Evolutionary conservation across 2,888 invertebrate species (phyloP).

Genomic region (Drosophila fulvimacula): DNA sequence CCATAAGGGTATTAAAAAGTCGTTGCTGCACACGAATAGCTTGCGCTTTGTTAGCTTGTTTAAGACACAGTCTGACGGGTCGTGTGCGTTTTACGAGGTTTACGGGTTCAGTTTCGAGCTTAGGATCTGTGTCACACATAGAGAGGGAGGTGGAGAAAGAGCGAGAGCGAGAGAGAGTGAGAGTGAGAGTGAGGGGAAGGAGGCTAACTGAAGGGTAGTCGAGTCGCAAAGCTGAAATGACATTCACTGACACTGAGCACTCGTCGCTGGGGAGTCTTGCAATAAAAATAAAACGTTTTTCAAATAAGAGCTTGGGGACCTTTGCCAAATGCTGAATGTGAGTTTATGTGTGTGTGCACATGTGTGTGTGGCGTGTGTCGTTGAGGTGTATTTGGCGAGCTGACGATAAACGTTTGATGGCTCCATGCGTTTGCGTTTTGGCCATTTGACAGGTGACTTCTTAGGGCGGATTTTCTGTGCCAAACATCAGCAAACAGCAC

Average conservation of each 20-base stretch:
- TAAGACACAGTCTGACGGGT: slow-evolving; percentile 10
- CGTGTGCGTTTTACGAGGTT: slow-evolving; percentile 11
- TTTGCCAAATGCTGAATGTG: slow-evolving; percentile 9
- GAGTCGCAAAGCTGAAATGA: slow-evolving; percentile 60
- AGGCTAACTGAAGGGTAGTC: not conserved
- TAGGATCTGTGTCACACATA: slow-evolving; percentile 7
- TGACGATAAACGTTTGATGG: slow-evolving; percentile 59
- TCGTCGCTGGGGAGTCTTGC: slow-evolving; percentile 70
- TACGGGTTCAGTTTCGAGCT: slow-evolving; percentile 7
- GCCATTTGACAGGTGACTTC: slow-evolving; percentile 42
- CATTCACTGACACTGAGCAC: slow-evolving; percentile 80
- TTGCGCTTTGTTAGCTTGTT: slow-evolving; percentile 2
- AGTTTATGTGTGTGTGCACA: not conserved
- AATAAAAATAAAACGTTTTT: slow-evolving; percentile 81
- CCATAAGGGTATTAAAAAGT: slow-evolving; percentile 13
- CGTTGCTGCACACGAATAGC: not conserved
- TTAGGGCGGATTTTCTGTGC: slow-evolving; percentile 22
- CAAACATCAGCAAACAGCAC: slow-evolving; percentile 3
- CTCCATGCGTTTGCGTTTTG: slow-evolving; percentile 26
- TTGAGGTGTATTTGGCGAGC: slow-evolving; percentile 43
- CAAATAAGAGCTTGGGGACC: slow-evolving; percentile 76
- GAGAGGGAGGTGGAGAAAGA: too few species aligned
- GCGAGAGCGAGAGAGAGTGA: not conserved
- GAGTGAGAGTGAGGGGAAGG: not conserved
- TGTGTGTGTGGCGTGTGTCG: slow-evolving; percentile 1